These are phyloP conservation scores for Mugil cephalus DNA, from an alignment of 2,113 vertebrate genomes.

Conservation along the genomic window DNA sequence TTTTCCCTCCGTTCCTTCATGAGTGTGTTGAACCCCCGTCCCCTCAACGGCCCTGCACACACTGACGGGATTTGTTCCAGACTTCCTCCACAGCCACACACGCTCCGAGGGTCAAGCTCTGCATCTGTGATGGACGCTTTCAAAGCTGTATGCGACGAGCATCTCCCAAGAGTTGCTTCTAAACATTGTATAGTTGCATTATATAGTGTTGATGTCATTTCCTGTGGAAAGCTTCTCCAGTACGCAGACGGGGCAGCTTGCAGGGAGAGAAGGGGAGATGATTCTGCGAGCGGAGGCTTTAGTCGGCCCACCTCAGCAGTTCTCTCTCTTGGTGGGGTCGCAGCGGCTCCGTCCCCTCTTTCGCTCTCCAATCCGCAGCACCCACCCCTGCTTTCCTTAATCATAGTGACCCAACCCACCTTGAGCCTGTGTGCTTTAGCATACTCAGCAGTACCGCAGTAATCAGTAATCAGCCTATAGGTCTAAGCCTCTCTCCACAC, in stretches of 20 bases:
- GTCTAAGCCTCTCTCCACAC: constrained; percentile 67
- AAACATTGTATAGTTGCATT: neutral
- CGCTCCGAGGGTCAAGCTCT: constrained; percentile 1
- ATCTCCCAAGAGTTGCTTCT: neutral
- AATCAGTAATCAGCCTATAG: constrained; percentile 82
- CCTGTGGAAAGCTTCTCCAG: neutral
- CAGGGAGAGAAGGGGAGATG: constrained; percentile 20
- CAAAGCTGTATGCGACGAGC: neutral
- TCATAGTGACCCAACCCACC: constrained; percentile 77
- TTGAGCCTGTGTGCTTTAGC: constrained; percentile 76
- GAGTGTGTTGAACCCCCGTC: constrained; percentile 36
- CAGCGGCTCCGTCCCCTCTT: constrained; percentile 49
- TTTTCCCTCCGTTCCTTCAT: constrained; percentile 39
- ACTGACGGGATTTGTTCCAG: constrained; percentile 29
- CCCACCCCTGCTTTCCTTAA: constrained; percentile 56
- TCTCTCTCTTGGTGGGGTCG: constrained; percentile 56
- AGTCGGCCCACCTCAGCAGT: constrained; percentile 55
- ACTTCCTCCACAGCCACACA: constrained; percentile 4
- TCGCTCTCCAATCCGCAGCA: constrained; percentile 34
- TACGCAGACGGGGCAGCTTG: neutral
- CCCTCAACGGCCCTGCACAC: constrained; percentile 35
- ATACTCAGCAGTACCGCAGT: constrained; percentile 75
- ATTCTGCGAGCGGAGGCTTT: constrained; percentile 30
- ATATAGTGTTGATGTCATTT: neutral
- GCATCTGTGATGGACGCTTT: constrained; percentile 23